phyloP scores from a whole-genome alignment of 1,140 invertebrate genomes.

The Bombus confusus region DNA sequence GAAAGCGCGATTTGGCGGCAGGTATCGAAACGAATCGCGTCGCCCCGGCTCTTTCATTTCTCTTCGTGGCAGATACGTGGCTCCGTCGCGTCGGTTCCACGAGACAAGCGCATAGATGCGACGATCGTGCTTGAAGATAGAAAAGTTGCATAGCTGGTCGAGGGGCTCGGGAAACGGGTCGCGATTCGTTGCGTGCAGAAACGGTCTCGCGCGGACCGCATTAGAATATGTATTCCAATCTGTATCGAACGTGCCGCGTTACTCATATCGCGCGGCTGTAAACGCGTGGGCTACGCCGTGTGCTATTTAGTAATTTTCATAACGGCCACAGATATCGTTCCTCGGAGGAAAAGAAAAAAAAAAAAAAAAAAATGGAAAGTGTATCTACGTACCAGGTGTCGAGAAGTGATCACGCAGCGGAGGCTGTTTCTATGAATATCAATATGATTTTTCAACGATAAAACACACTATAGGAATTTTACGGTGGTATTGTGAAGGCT shows the following conservation, averaged over 20 bases:
- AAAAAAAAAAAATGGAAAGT: not conserved
- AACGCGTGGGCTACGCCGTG: not conserved
- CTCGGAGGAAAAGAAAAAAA: not conserved
- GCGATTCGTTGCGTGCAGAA: slow-evolving; percentile 53
- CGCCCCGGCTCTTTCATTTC: slow-evolving; percentile 10
- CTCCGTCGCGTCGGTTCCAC: not conserved
- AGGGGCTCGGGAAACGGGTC: slow-evolving; percentile 3
- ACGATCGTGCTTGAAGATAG: slow-evolving; percentile 74
- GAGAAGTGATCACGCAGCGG: not conserved
- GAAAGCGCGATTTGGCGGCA: slow-evolving; percentile 10
- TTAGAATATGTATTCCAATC: slow-evolving; percentile 42
- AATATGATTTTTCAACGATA: not conserved
- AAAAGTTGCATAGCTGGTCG: slow-evolving; percentile 70
- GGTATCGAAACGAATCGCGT: not conserved
- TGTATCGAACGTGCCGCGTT: slow-evolving; percentile 30
- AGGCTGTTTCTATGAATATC: not conserved
- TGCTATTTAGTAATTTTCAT: slow-evolving; percentile 19
- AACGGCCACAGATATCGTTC: not conserved
- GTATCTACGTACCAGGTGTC: not conserved
- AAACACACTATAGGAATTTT: not conserved
- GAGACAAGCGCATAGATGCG: slow-evolving; percentile 58
- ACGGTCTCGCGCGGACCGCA: slow-evolving; percentile 15
- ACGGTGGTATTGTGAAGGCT: not conserved
- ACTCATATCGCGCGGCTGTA: not conserved
- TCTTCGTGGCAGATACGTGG: slow-evolving; percentile 33